Conservation (phyloP, 2,797 vertebrate genomes). For the Schizothorax lantsangensis region DNA sequence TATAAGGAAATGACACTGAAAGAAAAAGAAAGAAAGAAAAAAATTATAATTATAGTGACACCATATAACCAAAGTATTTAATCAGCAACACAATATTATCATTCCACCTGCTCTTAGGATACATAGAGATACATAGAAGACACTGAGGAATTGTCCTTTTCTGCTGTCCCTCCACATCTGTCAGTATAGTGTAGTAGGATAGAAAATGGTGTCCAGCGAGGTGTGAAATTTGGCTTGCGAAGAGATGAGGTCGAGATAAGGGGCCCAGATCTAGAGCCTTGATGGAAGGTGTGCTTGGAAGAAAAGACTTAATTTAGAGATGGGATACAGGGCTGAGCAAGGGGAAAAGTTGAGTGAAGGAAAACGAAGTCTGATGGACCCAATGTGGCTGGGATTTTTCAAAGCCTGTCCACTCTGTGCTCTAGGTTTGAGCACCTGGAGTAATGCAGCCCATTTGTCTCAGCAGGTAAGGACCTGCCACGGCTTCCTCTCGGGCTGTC, state of each 20-base stretch:
- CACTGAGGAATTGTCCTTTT: slow-evolving; percentile 38
- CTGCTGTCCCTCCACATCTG: slow-evolving; percentile 40
- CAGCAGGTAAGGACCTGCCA: slow-evolving; percentile 61
- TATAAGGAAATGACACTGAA: neutral
- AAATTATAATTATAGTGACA: neutral
- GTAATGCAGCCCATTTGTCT: slow-evolving; percentile 70
- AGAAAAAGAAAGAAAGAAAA: neutral
- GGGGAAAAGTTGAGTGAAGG: slow-evolving; percentile 11
- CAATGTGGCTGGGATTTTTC: slow-evolving; percentile 48
- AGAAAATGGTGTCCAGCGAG: slow-evolving; percentile 49
- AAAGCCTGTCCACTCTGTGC: slow-evolving; percentile 42
- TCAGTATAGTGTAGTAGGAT: slow-evolving; percentile 38
- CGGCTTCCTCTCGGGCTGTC: slow-evolving; percentile 58
- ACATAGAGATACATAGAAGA: slow-evolving; percentile 34
- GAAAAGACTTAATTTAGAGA: slow-evolving; percentile 60
- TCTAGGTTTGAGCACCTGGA: slow-evolving; percentile 45
- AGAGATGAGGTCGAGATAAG: slow-evolving; percentile 53
- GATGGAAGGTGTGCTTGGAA: slow-evolving; percentile 57
- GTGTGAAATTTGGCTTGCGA: slow-evolving; percentile 57
- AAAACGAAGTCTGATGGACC: slow-evolving; percentile 54
- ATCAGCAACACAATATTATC: slow-evolving; percentile 40
- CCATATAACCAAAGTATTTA: neutral
- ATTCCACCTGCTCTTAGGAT: slow-evolving; percentile 40
- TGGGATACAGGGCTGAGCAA: slow-evolving; percentile 35
- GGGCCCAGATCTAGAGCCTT: slow-evolving; percentile 40